Percentiles rank a stretch among this genome's conserved stretches.
phyloP scores from a whole-genome alignment of 2,797 vertebrate species.

The Halcyon badia region DNA sequence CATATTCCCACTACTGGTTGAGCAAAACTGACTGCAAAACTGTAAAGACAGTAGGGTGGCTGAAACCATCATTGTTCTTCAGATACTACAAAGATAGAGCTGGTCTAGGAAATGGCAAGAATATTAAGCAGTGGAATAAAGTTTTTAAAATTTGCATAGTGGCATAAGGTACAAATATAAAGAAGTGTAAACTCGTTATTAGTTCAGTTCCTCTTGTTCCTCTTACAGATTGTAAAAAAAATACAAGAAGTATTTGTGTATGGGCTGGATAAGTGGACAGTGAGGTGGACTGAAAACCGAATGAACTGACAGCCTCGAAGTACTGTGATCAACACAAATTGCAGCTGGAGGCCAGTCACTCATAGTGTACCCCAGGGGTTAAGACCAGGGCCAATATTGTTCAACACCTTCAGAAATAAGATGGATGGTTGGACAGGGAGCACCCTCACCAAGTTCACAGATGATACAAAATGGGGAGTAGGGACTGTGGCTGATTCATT shows the following conservation, averaged over 20 bases:
- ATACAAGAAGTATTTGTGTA: not conserved
- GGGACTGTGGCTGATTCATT: not conserved
- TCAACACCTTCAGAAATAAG: not conserved
- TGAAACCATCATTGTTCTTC: not conserved
- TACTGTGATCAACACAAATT: not conserved
- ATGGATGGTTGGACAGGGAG: not conserved
- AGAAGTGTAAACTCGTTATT: not conserved
- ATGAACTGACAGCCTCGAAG: not conserved
- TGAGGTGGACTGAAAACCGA: not conserved
- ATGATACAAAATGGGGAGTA: not conserved
- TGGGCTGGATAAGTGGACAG: not conserved
- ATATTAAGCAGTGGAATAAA: not conserved
- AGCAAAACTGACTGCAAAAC: not conserved
- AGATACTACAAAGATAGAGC: not conserved
- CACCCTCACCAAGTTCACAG: not conserved
- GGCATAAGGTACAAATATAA: not conserved
- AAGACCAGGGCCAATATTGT: not conserved
- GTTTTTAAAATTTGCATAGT: rapidly evolving
- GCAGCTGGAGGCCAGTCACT: not conserved
- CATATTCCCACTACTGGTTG: not conserved
- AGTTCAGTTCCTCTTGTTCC: not conserved
- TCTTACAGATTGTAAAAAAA: not conserved
- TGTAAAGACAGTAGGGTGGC: rapidly evolving
- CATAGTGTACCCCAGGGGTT: not conserved
- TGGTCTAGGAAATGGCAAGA: not conserved